These are phyloP conservation scores for Sinocyclocheilus maitianheensis DNA, from an alignment of 2,113 vertebrate species.

Conservation along the genomic window DNA sequence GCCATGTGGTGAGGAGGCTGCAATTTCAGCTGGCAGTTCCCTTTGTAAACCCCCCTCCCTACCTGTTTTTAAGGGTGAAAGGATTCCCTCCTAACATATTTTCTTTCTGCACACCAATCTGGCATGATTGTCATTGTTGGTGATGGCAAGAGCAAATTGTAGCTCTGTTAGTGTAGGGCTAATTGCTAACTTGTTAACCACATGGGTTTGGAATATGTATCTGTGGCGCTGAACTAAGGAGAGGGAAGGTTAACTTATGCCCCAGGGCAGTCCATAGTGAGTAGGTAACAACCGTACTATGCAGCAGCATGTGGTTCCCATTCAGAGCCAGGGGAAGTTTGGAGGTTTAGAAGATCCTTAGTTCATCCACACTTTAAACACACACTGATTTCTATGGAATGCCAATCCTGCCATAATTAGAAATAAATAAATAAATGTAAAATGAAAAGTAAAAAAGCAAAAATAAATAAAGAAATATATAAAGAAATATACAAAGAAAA, in stretches of 20 bases:
- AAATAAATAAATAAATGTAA: too few relatives aligned
- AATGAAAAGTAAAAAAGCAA: too few relatives aligned
- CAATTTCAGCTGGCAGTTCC: constrained; percentile 45
- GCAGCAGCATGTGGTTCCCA: constrained; percentile 19
- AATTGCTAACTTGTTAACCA: constrained; percentile 36
- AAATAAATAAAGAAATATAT: too few relatives aligned
- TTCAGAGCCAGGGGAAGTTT: constrained; percentile 4
- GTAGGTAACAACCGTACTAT: constrained; percentile 13
- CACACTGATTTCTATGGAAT: neutral
- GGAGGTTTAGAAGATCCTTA: constrained; percentile 12
- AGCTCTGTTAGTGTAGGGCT: constrained; percentile 28
- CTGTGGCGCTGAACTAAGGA: neutral
- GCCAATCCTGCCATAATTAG: too few relatives aligned
- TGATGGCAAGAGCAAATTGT: constrained; percentile 20
- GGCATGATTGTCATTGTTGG: constrained; percentile 14
- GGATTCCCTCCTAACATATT: constrained; percentile 42
- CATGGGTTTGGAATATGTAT: constrained; percentile 20
- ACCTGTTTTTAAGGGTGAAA: constrained; percentile 20
- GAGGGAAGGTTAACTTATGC: constrained; percentile 3
- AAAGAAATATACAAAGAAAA: too few relatives aligned
- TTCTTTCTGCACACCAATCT: neutral
- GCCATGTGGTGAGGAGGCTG: constrained; percentile 43
- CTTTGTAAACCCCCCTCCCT: neutral
- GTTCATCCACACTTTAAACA: constrained; percentile 16
- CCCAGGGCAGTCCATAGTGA: constrained; percentile 17